phyloP scores from a whole-genome alignment of 2,888 invertebrate genomes.

The Hedya salicella region DNA sequence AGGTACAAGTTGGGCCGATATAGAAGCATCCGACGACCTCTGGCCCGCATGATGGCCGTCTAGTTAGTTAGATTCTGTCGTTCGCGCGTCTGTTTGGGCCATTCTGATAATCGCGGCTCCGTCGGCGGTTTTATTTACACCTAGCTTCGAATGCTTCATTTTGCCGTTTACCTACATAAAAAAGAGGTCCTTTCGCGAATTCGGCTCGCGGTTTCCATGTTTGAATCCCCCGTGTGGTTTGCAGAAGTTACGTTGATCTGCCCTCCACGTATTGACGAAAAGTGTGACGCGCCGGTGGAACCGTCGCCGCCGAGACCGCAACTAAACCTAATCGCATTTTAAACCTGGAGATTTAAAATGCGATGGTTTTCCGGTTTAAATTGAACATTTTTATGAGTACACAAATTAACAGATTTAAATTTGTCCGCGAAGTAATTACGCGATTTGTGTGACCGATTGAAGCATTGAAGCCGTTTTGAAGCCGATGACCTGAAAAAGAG shows the following conservation, averaged over 20 bases:
- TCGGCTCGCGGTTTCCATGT: background rate
- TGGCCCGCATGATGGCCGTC: conserved; percentile 5
- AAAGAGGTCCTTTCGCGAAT: background rate
- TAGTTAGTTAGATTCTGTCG: conserved; percentile 10
- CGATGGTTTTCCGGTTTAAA: conserved; percentile 26
- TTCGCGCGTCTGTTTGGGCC: conserved; percentile 7
- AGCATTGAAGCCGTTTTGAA: background rate
- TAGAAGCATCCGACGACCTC: background rate
- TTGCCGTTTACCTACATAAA: background rate
- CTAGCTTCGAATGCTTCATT: background rate
- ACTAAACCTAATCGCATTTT: no score
- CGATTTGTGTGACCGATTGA: conserved; percentile 7
- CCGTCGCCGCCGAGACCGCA: conserved; percentile 16
- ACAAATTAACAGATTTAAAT: conserved; percentile 11
- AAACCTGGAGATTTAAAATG: conserved; percentile 20
- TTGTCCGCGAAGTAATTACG: conserved; percentile 10
- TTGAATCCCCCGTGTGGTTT: conserved; percentile 12
- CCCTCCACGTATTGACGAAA: conserved; percentile 12
- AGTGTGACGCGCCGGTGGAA: background rate
- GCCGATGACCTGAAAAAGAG: background rate
- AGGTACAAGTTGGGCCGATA: no score
- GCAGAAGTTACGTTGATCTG: conserved; percentile 17
- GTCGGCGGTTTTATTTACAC: conserved; percentile 5
- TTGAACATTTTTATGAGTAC: conserved; percentile 19
- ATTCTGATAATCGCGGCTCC: background rate